Evolutionary conservation across 2,888 invertebrate species (phyloP).

Genomic region (Chrysolina oricalcia): DNA sequence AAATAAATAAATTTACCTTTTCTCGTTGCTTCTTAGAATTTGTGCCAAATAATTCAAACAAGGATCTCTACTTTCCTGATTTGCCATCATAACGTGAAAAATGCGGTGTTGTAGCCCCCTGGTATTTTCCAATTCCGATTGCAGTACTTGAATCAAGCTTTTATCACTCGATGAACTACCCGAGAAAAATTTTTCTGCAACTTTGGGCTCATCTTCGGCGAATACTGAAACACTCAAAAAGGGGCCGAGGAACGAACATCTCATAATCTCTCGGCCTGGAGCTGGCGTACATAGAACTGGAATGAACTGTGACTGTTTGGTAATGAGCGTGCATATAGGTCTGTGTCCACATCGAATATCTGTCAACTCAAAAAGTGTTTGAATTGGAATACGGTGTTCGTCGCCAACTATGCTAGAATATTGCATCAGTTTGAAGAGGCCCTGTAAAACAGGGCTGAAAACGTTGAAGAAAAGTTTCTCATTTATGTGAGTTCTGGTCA

Average conservation of each 20-base stretch:
- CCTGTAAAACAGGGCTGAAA: slow-evolving; percentile 81
- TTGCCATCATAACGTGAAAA: slow-evolving; percentile 88
- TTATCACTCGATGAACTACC: slow-evolving; percentile 77
- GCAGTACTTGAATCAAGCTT: slow-evolving; percentile 81
- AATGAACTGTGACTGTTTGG: slow-evolving; percentile 81
- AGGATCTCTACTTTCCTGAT: slow-evolving; percentile 85
- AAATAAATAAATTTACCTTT: slow-evolving; percentile 72
- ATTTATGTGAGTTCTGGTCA: slow-evolving; percentile 73
- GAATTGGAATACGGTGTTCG: slow-evolving; percentile 77
- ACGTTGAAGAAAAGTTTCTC: slow-evolving; percentile 76
- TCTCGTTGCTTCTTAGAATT: slow-evolving; percentile 86
- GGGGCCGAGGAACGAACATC: slow-evolving; percentile 91
- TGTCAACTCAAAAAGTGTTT: slow-evolving; percentile 82
- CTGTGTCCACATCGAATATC: slow-evolving; percentile 84
- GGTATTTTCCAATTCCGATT: slow-evolving; percentile 86
- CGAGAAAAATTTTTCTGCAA: slow-evolving; percentile 69
- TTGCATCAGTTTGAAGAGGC: slow-evolving; percentile 80
- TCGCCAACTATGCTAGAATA: slow-evolving; percentile 81
- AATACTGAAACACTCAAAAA: slow-evolving; percentile 94
- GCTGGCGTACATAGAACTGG: slow-evolving; percentile 84
- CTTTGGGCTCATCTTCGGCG: slow-evolving; percentile 91
- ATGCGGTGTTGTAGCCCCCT: slow-evolving; percentile 85
- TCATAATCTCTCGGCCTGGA: slow-evolving; percentile 88
- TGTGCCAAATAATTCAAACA: slow-evolving; percentile 87
- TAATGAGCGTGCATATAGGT: slow-evolving; percentile 79